phyloP scores from a whole-genome alignment of 2,113 vertebrate genomes.

The Riparia riparia region DNA sequence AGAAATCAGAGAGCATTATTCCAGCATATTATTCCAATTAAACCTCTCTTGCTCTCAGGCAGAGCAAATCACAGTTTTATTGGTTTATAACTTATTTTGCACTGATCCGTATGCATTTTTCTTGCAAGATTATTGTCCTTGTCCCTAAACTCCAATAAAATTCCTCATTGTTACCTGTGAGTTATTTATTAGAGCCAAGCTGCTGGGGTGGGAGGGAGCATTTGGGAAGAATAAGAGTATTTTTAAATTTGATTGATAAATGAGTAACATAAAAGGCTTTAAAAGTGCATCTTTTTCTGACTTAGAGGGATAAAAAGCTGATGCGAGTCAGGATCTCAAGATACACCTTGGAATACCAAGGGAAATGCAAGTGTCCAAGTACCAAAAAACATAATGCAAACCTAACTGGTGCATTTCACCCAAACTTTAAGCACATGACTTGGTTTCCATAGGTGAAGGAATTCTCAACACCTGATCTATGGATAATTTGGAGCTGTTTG shows the following conservation, averaged over 20 bases:
- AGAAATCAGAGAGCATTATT: background rate
- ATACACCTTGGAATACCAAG: background rate
- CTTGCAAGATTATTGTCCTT: background rate
- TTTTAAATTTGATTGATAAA: background rate
- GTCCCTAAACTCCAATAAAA: background rate
- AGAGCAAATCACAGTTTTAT: background rate
- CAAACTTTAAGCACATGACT: background rate
- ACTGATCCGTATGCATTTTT: background rate
- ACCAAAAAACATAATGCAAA: background rate
- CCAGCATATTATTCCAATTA: background rate
- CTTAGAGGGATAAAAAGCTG: background rate
- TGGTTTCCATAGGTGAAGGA: background rate
- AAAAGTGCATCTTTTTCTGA: background rate
- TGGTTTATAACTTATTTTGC: background rate
- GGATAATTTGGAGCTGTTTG: too few relatives aligned
- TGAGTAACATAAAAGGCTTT: background rate
- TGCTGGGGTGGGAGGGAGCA: constrained; percentile 4
- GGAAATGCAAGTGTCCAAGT: background rate
- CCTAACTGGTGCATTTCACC: background rate
- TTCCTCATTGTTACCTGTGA: background rate
- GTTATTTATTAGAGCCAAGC: background rate
- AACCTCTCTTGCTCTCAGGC: background rate
- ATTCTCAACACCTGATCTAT: background rate
- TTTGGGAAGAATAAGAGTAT: background rate
- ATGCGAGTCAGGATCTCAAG: background rate